These are phyloP conservation scores for Dissostichus mawsoni DNA, from an alignment of 2,113 vertebrate species.

Conservation along the genomic window DNA sequence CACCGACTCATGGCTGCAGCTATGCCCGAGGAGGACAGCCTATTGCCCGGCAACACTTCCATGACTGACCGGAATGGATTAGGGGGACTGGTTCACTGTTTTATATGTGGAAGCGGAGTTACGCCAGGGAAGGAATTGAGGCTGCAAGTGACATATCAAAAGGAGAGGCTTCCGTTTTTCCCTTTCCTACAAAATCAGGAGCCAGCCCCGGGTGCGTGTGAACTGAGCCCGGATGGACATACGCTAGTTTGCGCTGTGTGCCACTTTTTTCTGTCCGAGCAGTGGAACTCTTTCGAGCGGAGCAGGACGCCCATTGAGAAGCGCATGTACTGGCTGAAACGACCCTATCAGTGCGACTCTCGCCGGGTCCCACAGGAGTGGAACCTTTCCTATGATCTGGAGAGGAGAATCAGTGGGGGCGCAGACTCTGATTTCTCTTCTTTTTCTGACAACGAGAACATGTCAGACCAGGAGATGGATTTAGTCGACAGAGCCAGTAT, in stretches of 20 bases:
- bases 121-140: constrained; percentile 88
- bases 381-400: constrained; percentile 87
- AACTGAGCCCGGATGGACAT: constrained; percentile 87
- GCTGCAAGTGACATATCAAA: constrained; percentile 86
- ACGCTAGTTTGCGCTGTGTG: constrained; percentile 94
- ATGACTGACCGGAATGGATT: constrained; percentile 80
- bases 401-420: constrained; percentile 76
- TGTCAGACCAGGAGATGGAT: constrained; percentile 84
- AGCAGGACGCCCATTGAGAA: constrained; percentile 93
- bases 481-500: constrained; percentile 60
- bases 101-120: constrained; percentile 93
- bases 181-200: constrained; percentile 95
- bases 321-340: constrained; percentile 97
- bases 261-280: constrained; percentile 93
- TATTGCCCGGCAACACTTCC: constrained; percentile 75
- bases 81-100: constrained; percentile 88
- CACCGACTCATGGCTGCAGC: constrained; percentile 92
- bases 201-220: constrained; percentile 93
- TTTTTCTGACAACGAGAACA: constrained; percentile 88
- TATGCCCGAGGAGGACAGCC: constrained; percentile 79
- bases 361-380: constrained; percentile 86
- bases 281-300: constrained; percentile 96
- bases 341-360: constrained; percentile 92
- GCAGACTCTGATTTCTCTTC: constrained; percentile 90
- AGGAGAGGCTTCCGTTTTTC: constrained; percentile 88